A percentile compares a stretch with the other conserved stretches of the same genome.
Conservation (phyloP, 2,113 vertebrate species). For the Tylochromis polylepis region DNA sequence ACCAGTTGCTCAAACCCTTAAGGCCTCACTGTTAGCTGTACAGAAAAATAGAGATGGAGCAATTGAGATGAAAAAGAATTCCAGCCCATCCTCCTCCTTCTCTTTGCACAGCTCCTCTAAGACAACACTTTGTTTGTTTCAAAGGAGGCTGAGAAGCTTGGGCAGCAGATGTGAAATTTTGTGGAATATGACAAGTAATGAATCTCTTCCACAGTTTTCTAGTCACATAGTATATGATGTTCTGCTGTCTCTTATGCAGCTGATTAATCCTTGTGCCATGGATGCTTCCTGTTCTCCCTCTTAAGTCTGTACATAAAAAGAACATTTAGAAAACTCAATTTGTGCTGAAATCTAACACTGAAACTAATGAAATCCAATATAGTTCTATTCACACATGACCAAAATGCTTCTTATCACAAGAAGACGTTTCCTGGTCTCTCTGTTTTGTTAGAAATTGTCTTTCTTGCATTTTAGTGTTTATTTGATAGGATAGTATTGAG, state of each 20-base stretch:
- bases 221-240: background rate
- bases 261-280: slow-evolving; percentile 10
- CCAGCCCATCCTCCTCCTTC: background rate
- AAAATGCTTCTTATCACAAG: background rate
- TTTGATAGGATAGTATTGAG: background rate
- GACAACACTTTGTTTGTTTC: slow-evolving; percentile 27
- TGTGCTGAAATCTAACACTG: background rate
- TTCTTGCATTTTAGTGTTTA: background rate
- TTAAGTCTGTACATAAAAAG: background rate
- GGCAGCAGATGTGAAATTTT: slow-evolving; percentile 36
- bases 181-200: slow-evolving; percentile 25
- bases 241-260: background rate
- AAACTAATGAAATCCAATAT: background rate
- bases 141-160: slow-evolving; percentile 12
- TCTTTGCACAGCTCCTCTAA: background rate
- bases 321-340: background rate
- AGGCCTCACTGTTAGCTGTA: slow-evolving; percentile 13
- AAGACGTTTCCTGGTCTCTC: background rate
- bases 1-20: background rate
- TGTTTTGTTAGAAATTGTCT: background rate
- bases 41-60: slow-evolving; percentile 36
- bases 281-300: background rate
- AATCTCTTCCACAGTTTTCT: slow-evolving; percentile 19
- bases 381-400: background rate
- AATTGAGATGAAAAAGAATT: slow-evolving; percentile 25